Base-by-base conservation (phyloP, 2,888 invertebrate species). In the Nomada ruficornis region DNA sequence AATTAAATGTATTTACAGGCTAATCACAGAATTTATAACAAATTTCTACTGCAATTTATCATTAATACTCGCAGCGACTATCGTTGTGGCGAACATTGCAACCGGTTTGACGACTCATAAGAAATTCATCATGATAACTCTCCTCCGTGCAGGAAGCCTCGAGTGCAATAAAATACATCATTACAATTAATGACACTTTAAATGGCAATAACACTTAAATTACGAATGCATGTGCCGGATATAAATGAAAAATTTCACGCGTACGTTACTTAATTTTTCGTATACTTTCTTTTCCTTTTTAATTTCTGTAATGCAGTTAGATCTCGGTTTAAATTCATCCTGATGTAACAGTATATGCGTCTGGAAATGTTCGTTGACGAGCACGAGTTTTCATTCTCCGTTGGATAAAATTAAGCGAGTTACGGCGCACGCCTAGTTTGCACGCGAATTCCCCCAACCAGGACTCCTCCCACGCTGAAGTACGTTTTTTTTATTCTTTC, bases 401-500 rank as follows among this genome's bases (percentile, higher is more conserved):
- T 18, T 71, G 80, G 74, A 78, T 82, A 80, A 86, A 86, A 83
- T 86, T 84, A 86, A 86, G 78, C 86, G 80, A 85, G 83, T 80
- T 83, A 69, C 69, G 64, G 67, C 55, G 77, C 70, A 77, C 65
- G 77, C 68, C 86, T 81, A 82, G 85, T 85, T 80, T 85, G 81
- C 81, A 80, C 83, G 77, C 69, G 86, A 84, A 84, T 86, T 86
- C 79, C 52, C 73, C 75, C 42, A 44, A 20, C 75, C 60, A 65
- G 36, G 29, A 60, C 29, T 68, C 26, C n/a, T 60, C 15, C 20
- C 11, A 13, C 47, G 4, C 42, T 20, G 23, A 13, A 1, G 13
- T 20, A 13, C 13, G 20, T 69, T 62, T 64, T 74, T 75, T 83
- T 77, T 67, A 76, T 67, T 64, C 74, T 80, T 83, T 71, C 80